These are phyloP conservation scores for Dichetophora obliterata DNA, from an alignment of 2,888 invertebrate species.

Conservation along the genomic window DNA sequence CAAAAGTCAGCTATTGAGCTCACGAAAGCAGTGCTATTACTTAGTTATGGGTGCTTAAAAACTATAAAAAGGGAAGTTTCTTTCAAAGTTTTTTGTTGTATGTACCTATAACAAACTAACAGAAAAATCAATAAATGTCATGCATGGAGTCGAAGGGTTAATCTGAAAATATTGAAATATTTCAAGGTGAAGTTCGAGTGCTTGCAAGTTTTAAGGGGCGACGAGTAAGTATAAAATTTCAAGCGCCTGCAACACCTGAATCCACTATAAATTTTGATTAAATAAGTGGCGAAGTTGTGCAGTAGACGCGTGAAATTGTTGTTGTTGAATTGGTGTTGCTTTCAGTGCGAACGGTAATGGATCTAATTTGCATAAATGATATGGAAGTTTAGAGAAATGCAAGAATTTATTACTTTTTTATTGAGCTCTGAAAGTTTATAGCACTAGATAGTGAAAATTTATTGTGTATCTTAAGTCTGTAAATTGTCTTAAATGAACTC, in stretches of 20 bases:
- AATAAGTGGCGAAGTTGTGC: background rate
- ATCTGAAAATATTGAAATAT: background rate
- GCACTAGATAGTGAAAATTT: too few relatives aligned
- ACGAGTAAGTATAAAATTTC: background rate
- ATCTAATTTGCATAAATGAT: constrained; percentile 20
- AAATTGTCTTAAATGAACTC: too few relatives aligned
- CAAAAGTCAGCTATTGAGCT: too few relatives aligned
- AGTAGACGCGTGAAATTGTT: constrained; percentile 3
- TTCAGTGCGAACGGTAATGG: background rate
- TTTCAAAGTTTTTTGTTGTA: too few relatives aligned
- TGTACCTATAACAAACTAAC: too few relatives aligned
- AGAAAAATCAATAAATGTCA: background rate
- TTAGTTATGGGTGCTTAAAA: too few relatives aligned
- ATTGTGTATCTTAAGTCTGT: too few relatives aligned
- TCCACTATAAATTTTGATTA: background rate
- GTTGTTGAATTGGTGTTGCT: constrained; percentile 4
- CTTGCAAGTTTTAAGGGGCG: too few relatives aligned
- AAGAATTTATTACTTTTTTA: constrained; percentile 33
- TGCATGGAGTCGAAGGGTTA: background rate
- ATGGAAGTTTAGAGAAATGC: constrained; percentile 35
- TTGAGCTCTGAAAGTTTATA: background rate
- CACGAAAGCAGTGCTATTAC: too few relatives aligned
- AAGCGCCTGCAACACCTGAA: background rate
- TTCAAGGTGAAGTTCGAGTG: constrained; percentile 1
- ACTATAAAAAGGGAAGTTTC: too few relatives aligned